These are phyloP conservation scores for Nothobranchius furzeri DNA, from an alignment of 2,113 vertebrate genomes.

Conservation along the genomic window DNA sequence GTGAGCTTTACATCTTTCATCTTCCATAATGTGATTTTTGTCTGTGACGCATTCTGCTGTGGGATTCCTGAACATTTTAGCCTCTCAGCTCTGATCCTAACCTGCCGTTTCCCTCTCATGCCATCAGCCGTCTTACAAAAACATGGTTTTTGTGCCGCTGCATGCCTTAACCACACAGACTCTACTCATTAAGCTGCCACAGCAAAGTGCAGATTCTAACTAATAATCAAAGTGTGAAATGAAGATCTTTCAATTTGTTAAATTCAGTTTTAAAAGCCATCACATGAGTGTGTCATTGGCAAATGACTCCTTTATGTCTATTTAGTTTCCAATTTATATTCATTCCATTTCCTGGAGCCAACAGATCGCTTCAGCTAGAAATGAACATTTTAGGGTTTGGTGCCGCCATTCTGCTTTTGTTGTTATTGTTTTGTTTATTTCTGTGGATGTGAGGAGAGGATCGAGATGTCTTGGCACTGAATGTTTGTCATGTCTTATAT, in stretches of 20 bases:
- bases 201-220: constrained; percentile 31
- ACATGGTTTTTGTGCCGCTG: constrained; percentile 42
- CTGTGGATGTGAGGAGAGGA: constrained; percentile 45
- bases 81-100: constrained; percentile 22
- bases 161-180: constrained; percentile 51
- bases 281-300: constrained; percentile 63
- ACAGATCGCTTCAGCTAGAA: constrained; percentile 5
- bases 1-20: no score
- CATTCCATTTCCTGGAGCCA: constrained; percentile 35
- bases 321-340: constrained; percentile 35
- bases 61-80: neutral
- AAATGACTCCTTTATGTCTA: constrained; percentile 67
- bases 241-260: no score
- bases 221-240: no score
- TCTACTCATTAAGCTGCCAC: constrained; percentile 44
- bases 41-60: no score
- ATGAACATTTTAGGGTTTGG: neutral
- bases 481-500: constrained; percentile 77
- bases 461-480: constrained; percentile 72
- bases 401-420: constrained; percentile 4
- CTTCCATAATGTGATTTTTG: no score
- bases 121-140: constrained; percentile 45
- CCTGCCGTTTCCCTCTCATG: constrained; percentile 50
- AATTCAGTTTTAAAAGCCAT: constrained; percentile 20
- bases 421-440: constrained; percentile 1